Base-by-base conservation (phyloP, 2,797 vertebrate species). In the Vultur gryphus region DNA sequence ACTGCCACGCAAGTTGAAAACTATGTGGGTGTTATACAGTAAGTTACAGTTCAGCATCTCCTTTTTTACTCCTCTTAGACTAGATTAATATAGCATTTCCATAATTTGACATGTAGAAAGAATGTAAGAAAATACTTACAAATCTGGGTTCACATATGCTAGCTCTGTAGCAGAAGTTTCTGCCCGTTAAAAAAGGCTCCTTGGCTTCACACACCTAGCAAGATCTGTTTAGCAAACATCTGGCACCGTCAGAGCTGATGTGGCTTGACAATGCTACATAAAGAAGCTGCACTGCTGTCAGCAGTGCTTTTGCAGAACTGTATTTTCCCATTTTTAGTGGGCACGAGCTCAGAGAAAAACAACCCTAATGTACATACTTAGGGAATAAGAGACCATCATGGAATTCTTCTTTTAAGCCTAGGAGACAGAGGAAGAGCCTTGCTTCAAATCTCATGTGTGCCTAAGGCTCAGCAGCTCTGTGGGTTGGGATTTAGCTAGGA, bases 21-120 rank as follows among this genome's bases (percentile, higher is more conserved):
- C 97, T 99, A 99, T 16, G 98, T 99, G 96, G 99, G 99, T 82
- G 96, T 99, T 92, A 98, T 99, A 97, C 99, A 99, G 99, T 99
- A 98, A 98, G 99, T 99, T 83, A 52, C 72, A 86, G 44, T 59
- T 96, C 91, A 88, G 52, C 61, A 88, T 25, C 51, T 76, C 66
- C 43, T 51, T 84, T 93, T 72, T 95, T 51, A 82, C 29, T 71
- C 25, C 49, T 59, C 48, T 52, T 41, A 71, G 41, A 66, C 48
- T 70, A 51, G 14, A 84, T 88, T 48, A 79, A 75, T n/a, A 73
- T 0, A 73, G n/a, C 49, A 82, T 77, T 75, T 76, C 33, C 86
- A 66, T 39, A 80, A 83, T 52, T 20, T 85, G 9, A 78, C 6
- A 3, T 23, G 7, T n/a, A 91, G 81, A 93, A 94, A 64, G 59